Base-by-base conservation (phyloP, 1,140 invertebrate genomes). In the Brachionus plicatilis region DNA sequence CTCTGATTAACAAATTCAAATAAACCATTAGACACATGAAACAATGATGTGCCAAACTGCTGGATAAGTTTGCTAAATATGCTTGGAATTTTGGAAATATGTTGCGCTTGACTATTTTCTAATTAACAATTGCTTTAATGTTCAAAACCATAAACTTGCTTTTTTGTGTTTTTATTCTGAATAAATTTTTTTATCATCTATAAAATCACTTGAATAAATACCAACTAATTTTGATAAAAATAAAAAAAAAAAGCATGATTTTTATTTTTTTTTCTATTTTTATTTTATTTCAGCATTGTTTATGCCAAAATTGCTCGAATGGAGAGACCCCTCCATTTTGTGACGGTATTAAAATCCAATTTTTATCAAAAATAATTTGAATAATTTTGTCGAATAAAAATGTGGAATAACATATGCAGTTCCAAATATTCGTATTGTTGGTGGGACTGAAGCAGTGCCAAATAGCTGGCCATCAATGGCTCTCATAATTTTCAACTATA, bases 371-470 rank as follows among this genome's bases (percentile, higher is more conserved):
- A 6, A 37, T 5, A n/a, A 45, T 3, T n/a, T 47, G 3, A 47
- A 9, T 47, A 12, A 47, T 47, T 47, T 12, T 47, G 1, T 12
- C 12, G 17, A 72, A 72, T 33, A 12, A 68, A 41, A 72, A 20
- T 72, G 68, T 45, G 68, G 68, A 43, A 41, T 20, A 11, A 0
- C 37, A 43, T 45, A 3, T 43, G 68, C 37, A 17, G 6, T 2
- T 37, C 68, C 68, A 43, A 72, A 72, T 72, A 17, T 72, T 17
- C 33, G 68, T 9, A 80, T 80, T 7, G 76, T 80, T 7, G 76
- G 76, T 37, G 76, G 76, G 5, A 41, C 12, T 6, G 76, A 80
- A 80, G 76, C 45, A 33, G 17, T 17, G 1, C 76, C n/a, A 80
- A 80, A 80, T 20, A 56, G 76, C 20, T 72, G 68, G 68, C 68